Conservation (phyloP, 2,797 vertebrate species). For the Austrolebias charrua region DNA sequence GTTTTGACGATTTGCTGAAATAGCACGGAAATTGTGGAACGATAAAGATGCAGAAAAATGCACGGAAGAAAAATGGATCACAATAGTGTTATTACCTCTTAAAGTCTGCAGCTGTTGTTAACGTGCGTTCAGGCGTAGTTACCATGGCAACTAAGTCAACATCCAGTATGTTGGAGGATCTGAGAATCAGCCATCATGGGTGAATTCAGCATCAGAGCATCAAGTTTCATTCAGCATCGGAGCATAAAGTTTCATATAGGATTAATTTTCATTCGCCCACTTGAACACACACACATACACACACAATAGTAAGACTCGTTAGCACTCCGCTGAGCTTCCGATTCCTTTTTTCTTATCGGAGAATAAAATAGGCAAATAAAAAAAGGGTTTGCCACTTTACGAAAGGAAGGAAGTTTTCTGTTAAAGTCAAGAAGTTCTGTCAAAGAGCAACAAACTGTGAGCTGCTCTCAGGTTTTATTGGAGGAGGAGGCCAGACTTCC, state of each 20-base stretch:
- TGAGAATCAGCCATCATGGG: constrained; percentile 30
- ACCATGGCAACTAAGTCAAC: constrained; percentile 41
- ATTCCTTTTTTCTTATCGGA: constrained; percentile 14
- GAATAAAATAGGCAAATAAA: constrained; percentile 18
- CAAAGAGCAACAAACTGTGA: constrained; percentile 20
- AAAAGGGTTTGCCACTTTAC: constrained; percentile 5
- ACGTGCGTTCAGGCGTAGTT: background rate
- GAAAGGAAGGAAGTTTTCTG: constrained; percentile 27
- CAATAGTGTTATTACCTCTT: too few relatives aligned
- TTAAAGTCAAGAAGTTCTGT: constrained; percentile 15
- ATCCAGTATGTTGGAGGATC: constrained; percentile 26
- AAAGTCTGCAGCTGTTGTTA: constrained; percentile 4
- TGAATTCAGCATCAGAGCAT: background rate
- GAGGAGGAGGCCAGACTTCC: background rate
- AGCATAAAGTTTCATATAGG: background rate
- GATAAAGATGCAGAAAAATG: too few relatives aligned
- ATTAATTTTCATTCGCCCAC: constrained; percentile 29
- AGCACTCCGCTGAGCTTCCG: constrained; percentile 20
- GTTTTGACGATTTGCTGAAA: too few relatives aligned
- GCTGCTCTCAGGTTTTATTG: background rate
- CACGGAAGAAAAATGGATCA: too few relatives aligned
- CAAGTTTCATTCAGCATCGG: background rate
- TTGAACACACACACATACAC: constrained; percentile 6
- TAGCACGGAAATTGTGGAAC: too few relatives aligned
- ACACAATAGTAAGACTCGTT: constrained; percentile 25